Percentiles rank a stretch among this genome's conserved stretches.
Evolutionary conservation across 2,888 invertebrate genomes (phyloP).

Genomic region (Xanthia icteritia): DNA sequence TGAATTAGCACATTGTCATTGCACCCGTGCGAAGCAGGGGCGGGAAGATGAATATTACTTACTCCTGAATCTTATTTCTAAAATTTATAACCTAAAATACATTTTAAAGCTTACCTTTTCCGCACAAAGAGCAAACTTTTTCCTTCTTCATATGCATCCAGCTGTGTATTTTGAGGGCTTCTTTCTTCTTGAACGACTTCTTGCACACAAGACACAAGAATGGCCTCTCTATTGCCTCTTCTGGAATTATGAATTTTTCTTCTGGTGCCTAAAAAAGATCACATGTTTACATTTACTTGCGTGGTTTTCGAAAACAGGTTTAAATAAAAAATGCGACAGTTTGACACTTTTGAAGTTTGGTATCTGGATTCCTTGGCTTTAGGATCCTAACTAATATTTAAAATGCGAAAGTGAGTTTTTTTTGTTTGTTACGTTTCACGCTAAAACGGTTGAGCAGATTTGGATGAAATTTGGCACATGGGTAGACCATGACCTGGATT

Average conservation of each 20-base stretch:
- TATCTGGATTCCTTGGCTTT: not conserved
- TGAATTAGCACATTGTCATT: not conserved
- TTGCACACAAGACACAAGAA: constrained; percentile 93
- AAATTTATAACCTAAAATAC: not conserved
- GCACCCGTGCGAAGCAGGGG: not conserved
- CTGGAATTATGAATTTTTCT: constrained; percentile 72
- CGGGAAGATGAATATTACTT: too few relatives aligned
- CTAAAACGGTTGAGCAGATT: too few relatives aligned
- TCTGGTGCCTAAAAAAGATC: constrained; percentile 46
- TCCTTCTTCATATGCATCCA: constrained; percentile 95
- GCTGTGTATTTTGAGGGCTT: constrained; percentile 94
- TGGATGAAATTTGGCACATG: too few relatives aligned
- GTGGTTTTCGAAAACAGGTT: not conserved
- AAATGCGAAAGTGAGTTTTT: too few relatives aligned
- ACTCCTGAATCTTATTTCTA: not conserved
- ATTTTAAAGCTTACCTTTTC: constrained; percentile 88
- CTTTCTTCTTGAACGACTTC: constrained; percentile 94
- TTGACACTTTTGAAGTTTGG: not conserved
- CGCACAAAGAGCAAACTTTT: constrained; percentile 93
- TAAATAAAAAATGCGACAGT: not conserved
- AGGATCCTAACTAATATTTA: not conserved
- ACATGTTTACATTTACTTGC: not conserved
- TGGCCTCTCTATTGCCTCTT: constrained; percentile 88
- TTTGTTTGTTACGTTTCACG: too few relatives aligned
- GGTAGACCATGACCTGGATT: too few relatives aligned